These are phyloP conservation scores for Xanthorhoe designata DNA, from an alignment of 2,888 invertebrate genomes.

Conservation along the genomic window DNA sequence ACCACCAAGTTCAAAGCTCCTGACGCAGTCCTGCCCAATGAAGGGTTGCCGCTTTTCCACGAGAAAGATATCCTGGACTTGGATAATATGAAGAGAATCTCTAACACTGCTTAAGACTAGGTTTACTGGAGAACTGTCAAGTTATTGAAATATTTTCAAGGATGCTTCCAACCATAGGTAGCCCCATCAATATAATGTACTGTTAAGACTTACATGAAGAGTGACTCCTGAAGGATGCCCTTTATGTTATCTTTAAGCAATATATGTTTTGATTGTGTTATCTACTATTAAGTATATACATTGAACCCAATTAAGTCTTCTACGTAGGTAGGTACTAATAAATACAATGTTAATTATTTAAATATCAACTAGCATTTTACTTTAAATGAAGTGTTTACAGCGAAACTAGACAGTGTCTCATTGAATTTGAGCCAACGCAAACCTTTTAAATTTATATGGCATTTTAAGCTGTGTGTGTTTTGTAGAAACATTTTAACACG, in stretches of 20 bases:
- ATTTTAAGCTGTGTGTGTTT: neutral
- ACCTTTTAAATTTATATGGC: neutral
- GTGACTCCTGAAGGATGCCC: neutral
- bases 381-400: neutral
- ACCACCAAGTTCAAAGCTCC: slow-evolving; percentile 62
- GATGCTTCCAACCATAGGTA: too few species aligned
- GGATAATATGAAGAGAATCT: slow-evolving; percentile 26
- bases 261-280: neutral
- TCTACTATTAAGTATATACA: neutral
- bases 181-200: too few species aligned
- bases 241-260: neutral
- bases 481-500: neutral
- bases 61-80: slow-evolving; percentile 62
- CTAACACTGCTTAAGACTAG: neutral
- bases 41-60: slow-evolving; percentile 70
- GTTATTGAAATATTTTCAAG: neutral
- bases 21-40: slow-evolving; percentile 57
- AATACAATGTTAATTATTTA: neutral
- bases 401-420: neutral
- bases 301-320: neutral
- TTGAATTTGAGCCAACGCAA: neutral
- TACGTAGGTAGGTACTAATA: neutral
- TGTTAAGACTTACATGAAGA: neutral
- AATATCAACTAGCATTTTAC: neutral
- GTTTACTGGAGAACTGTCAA: neutral